Conservation (phyloP, 1,140 invertebrate species). For the Steinernema khuongi region DNA sequence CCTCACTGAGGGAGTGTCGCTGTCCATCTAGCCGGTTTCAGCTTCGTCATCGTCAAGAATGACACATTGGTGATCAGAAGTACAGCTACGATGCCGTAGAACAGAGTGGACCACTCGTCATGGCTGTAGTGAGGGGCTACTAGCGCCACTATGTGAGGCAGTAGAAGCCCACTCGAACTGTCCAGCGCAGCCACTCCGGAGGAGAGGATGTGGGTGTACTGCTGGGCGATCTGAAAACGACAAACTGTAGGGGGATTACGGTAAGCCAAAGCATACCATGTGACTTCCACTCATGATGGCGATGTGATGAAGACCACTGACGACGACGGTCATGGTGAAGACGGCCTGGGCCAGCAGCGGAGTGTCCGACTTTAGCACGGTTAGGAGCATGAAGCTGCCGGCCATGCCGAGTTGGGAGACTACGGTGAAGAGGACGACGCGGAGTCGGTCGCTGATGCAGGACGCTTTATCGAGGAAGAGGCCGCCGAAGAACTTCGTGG, state of each 20-base stretch:
- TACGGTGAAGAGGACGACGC: neutral
- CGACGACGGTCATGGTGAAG: neutral
- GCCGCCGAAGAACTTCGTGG: slow-evolving; percentile 2
- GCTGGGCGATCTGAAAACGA: neutral
- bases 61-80: neutral
- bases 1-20: neutral
- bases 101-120: neutral
- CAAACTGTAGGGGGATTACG: neutral
- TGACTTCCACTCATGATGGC: slow-evolving; percentile 6
- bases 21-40: slow-evolving; percentile 1
- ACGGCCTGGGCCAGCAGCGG: neutral
- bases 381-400: neutral
- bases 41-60: neutral
- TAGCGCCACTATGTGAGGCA: neutral
- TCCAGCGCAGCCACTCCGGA: neutral
- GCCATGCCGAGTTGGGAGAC: neutral
- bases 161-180: neutral
- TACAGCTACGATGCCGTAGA: slow-evolving; percentile 3
- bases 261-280: neutral
- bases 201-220: slow-evolving; percentile 12
- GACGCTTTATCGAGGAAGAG: slow-evolving; percentile 3
- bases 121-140: slow-evolving; percentile 10
- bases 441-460: neutral
- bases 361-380: neutral
- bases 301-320: slow-evolving; percentile 2